Base-by-base conservation (phyloP, 2,113 vertebrate species). In the Sinocyclocheilus anshuiensis region DNA sequence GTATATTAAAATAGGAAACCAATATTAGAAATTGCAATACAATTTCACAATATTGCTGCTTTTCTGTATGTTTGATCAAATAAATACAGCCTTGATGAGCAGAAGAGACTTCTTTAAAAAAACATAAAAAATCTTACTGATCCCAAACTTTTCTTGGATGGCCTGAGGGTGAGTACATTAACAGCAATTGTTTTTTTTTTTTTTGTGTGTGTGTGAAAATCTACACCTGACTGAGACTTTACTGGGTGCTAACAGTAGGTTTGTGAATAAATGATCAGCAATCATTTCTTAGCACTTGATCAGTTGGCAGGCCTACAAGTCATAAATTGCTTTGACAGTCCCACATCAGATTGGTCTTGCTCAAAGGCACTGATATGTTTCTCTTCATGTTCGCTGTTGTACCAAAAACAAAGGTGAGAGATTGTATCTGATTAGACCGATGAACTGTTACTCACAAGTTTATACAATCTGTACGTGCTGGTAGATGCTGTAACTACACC, bases 291-390 rank as follows among this genome's bases (percentile, higher is more conserved):
- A 22, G 10, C 26, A 11, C 76, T 36, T 78, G 50, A 45, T 75
- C 72, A 24, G 72, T 8, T 48, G 22, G 42, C 72, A 48, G 1
- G 13, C 42, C 3, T 15, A 24, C 72, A 75, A 6, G 72, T 13
- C 42, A 26, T 4, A 15, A 8, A 75, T 75, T 75, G 12, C 42
- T 3, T 12, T 48, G 72, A 48, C 72, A 26, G 72, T 48, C 72
- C 42, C n/a, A 24, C 72, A 48, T 75, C 42, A 75, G 39, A 48
- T 75, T 15, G 42, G 42, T 75, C 72, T 48, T 75, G 72, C 72
- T 48, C 11, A 16, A 75, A 72, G 69, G 69, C 69, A 72, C 26
- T 18, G 48, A 53, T 50, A 77, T 77, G 75, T 77, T 77, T 77
- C 24, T 77, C 45, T 77, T 72, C 69, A 72, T 72, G 69, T 72